phyloP scores from a whole-genome alignment of 2,888 invertebrate genomes.

The Onthophagus sagittarius region DNA sequence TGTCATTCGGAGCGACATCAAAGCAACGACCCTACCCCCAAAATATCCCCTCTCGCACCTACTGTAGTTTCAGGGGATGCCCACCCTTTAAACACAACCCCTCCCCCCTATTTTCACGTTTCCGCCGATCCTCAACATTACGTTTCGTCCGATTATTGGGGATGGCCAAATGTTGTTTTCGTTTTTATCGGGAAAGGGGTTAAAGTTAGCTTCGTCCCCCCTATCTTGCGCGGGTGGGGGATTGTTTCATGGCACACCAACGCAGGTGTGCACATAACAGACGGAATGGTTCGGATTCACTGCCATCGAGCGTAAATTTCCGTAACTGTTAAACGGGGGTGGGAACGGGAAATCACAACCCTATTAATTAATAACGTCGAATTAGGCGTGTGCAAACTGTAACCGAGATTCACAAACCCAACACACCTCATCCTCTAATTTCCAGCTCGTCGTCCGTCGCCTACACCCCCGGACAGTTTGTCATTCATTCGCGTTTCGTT shows the following conservation, averaged over 20 bases:
- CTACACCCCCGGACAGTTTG: neutral
- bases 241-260: neutral
- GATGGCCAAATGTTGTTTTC: neutral
- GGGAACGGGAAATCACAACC: slow-evolving; percentile 16
- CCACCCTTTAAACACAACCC: no score
- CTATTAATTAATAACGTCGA: slow-evolving; percentile 23
- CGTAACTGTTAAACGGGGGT: slow-evolving; percentile 8
- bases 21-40: neutral
- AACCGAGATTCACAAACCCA: slow-evolving; percentile 4
- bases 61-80: no score
- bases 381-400: slow-evolving; percentile 21
- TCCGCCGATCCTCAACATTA: neutral
- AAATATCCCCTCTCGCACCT: neutral
- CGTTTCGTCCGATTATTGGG: neutral
- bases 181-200: neutral
- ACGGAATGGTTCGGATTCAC: neutral
- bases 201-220: neutral
- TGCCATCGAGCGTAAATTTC: slow-evolving; percentile 1
- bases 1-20: neutral
- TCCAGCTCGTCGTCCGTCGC: no score
- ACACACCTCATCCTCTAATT: no score
- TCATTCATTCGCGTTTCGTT: neutral
- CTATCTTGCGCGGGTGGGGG: neutral
- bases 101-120: no score
- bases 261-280: neutral